Evolutionary conservation across 2,113 vertebrate species (phyloP), one percentile per base, ranked within the genome.

Genomic region (Microtus montanus): DNA sequence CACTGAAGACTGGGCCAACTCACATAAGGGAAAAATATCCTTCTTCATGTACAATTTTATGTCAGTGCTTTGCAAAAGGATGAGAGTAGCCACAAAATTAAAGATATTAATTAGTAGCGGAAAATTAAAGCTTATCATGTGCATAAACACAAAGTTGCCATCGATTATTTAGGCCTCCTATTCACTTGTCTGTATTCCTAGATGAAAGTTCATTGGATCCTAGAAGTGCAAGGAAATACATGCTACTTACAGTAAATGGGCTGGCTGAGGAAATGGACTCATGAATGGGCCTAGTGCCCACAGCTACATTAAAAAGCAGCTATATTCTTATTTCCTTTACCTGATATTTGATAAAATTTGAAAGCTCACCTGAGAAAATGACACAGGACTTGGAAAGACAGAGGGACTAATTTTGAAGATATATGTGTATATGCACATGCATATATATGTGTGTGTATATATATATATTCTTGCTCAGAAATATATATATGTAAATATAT

Each of bases 21-120:
- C 35, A 64, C 8, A 70, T 28, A 89, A 78, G 47, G 38, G 11
- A 95, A 75, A 87, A 74, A 68, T 20, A 75, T 64, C 4, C 3
- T 47, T 19, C 22, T 38, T 84, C 28, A 85, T 6, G 1, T 58
- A n/a, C 52, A 80, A n/a, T n/a, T 58, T 86, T 38, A 73, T 10
- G 89, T 90, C 24, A 58, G 75, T 94, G 96, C 28, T 75, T 64
- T 75, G 77, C 30, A 89, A 93, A 85, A 61, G 28, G 20, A 86
- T 64, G 24, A 83, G n/a, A 92, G 58, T 3, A 91, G 54, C 47
- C 30, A 90, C 24, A 90, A 87, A 90, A 30, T 30, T 87, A 83
- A 71, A 92, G 20, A 5, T 68, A 35, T 91, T 91, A 84, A 63
- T 79, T 79, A 92, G 14, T 35, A 77, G 20, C 33, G 64, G 35